Evolutionary conservation across 2,888 invertebrate genomes (phyloP).

Genomic region (Eurytoma adleriae): DNA sequence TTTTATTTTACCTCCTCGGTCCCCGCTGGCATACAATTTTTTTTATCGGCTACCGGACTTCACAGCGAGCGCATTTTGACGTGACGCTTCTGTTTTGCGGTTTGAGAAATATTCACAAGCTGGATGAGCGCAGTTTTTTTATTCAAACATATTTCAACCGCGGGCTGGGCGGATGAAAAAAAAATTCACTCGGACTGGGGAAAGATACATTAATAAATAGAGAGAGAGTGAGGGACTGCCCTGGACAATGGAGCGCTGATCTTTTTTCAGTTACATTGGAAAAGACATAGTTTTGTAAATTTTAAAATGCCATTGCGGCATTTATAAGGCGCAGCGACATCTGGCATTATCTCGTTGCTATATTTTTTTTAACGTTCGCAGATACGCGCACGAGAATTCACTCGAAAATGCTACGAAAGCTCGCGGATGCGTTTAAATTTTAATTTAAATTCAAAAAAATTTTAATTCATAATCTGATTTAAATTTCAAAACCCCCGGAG

Average conservation of each 20-base stretch:
- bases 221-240: slow-evolving; percentile 10
- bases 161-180: neutral
- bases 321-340: neutral
- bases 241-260: neutral
- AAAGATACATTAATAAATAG: slow-evolving; percentile 30
- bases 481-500: slow-evolving; percentile 11
- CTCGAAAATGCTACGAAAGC: neutral
- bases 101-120: slow-evolving; percentile 36
- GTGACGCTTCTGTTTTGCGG: slow-evolving; percentile 29
- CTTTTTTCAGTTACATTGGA: neutral
- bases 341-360: neutral
- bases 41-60: slow-evolving; percentile 34
- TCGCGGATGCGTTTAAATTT: neutral
- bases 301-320: neutral
- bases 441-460: slow-evolving; percentile 7
- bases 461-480: slow-evolving; percentile 25
- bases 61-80: slow-evolving; percentile 25
- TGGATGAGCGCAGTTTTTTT: slow-evolving; percentile 24
- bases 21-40: neutral
- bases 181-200: slow-evolving; percentile 15
- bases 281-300: neutral
- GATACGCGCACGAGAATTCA: neutral
- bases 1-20: neutral
- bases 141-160: slow-evolving; percentile 32
- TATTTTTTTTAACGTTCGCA: neutral